phyloP scores from a whole-genome alignment of 2,113 vertebrate genomes.

The Crocuta crocuta region DNA sequence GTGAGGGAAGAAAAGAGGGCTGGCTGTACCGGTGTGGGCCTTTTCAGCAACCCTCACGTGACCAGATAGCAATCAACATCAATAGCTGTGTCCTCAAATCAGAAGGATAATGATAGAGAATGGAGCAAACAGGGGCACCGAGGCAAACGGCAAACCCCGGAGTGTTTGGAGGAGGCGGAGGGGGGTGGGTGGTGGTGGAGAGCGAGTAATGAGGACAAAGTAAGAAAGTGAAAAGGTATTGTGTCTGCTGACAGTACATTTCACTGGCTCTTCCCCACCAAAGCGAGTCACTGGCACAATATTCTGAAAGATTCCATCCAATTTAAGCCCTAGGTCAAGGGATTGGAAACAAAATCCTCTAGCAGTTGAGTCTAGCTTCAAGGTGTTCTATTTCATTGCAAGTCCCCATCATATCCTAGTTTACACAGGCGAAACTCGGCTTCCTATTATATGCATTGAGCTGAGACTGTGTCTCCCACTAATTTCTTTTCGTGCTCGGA shows the following conservation, averaged over 20 bases:
- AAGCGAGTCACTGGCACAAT: conserved; percentile 17
- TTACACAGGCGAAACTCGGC: conserved; percentile 13
- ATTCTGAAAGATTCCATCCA: conserved; percentile 51
- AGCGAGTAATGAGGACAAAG: conserved; percentile 52
- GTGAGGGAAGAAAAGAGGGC: not conserved
- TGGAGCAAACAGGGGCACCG: not conserved
- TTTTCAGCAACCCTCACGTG: not conserved
- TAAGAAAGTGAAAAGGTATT: conserved; percentile 49
- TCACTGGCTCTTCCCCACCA: conserved; percentile 41
- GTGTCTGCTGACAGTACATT: conserved; percentile 46
- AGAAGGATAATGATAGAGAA: conserved; percentile 62
- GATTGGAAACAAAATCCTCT: conserved; percentile 24
- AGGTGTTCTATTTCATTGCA: conserved; percentile 49
- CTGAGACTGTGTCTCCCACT: conserved; percentile 50
- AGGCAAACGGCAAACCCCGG: not conserved
- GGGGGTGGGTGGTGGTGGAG: not conserved
- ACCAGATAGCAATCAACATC: conserved; percentile 66
- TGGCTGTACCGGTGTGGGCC: not conserved
- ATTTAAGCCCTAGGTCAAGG: conserved; percentile 47
- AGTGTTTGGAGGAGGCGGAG: conserved; percentile 17
- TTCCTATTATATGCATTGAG: conserved; percentile 41
- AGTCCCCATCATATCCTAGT: not conserved
- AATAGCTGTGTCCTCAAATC: conserved; percentile 60
- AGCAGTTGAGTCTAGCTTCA: conserved; percentile 40
- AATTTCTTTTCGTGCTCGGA: conserved; percentile 46